Percentiles rank a stretch among this genome's conserved stretches.
These are phyloP conservation scores for Formica exsecta DNA, from an alignment of 1,140 invertebrate genomes.

Conservation along the genomic window DNA sequence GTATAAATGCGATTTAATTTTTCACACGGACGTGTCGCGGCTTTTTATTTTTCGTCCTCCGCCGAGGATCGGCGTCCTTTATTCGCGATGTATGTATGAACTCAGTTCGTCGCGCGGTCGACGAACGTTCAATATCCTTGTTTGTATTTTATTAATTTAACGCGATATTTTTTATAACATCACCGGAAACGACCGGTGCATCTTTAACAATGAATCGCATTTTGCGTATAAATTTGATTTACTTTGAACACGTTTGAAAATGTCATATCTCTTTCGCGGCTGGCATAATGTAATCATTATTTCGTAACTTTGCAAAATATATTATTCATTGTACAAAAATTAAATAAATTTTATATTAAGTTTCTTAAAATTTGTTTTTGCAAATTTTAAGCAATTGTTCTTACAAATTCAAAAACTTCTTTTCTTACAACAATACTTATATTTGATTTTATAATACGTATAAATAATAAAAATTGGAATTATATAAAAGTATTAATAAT, in stretches of 20 bases:
- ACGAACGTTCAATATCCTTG: slow-evolving; percentile 38
- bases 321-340: neutral
- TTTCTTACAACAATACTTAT: neutral
- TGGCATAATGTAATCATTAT: neutral
- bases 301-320: slow-evolving; percentile 24
- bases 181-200: slow-evolving; percentile 27
- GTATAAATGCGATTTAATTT: slow-evolving; percentile 59
- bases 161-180: slow-evolving; percentile 46
- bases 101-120: neutral
- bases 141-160: slow-evolving; percentile 26
- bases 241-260: neutral
- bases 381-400: slow-evolving; percentile 18
- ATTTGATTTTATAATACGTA: neutral
- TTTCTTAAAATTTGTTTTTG: neutral
- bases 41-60: slow-evolving; percentile 20
- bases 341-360: neutral
- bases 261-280: neutral
- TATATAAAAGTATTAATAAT: slow-evolving; percentile 15
- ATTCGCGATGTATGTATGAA: slow-evolving; percentile 3
- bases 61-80: slow-evolving; percentile 12
- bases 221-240: slow-evolving; percentile 51
- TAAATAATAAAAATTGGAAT: slow-evolving; percentile 24
- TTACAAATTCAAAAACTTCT: neutral
- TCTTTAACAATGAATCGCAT: slow-evolving; percentile 42
- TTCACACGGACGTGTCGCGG: slow-evolving; percentile 23